Percentiles rank a stretch among this genome's conserved stretches.
These are phyloP conservation scores for Calidris pugnax DNA, from an alignment of 2,113 vertebrate species.

Conservation along the genomic window DNA sequence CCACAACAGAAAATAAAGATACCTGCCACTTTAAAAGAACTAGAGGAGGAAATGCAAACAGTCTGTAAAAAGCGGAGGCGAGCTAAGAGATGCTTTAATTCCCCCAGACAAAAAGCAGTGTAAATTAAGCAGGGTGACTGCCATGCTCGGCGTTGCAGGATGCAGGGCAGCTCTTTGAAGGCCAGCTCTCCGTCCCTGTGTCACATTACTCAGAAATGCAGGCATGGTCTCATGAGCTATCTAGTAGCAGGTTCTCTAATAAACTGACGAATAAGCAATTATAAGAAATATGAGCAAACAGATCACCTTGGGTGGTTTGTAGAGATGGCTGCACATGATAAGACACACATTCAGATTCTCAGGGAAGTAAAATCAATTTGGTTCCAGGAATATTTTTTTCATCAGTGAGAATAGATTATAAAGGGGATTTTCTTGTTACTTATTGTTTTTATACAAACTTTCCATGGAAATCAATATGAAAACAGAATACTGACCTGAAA, in stretches of 20 bases:
- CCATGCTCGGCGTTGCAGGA: fast-evolving
- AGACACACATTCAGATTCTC: background rate
- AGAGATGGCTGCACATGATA: background rate
- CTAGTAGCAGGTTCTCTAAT: background rate
- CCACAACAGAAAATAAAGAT: background rate
- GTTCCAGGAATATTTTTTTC: background rate
- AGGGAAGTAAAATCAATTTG: background rate
- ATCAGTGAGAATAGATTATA: background rate
- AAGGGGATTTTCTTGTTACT: background rate
- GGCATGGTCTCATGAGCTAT: background rate
- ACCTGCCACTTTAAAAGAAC: background rate
- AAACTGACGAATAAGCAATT: background rate
- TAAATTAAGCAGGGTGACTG: background rate
- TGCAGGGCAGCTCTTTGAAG: background rate
- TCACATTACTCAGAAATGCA: background rate
- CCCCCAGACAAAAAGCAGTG: background rate
- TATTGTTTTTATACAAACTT: background rate
- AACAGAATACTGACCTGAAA: background rate
- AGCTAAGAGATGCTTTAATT: background rate
- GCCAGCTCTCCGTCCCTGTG: background rate
- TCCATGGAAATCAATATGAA: background rate
- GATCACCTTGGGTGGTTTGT: background rate
- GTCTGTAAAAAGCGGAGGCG: background rate
- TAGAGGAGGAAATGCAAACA: background rate
- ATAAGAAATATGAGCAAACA: constrained; percentile 14